Evolutionary conservation across 2,113 vertebrate genomes (phyloP).

Genomic region (Python bivittatus): DNA sequence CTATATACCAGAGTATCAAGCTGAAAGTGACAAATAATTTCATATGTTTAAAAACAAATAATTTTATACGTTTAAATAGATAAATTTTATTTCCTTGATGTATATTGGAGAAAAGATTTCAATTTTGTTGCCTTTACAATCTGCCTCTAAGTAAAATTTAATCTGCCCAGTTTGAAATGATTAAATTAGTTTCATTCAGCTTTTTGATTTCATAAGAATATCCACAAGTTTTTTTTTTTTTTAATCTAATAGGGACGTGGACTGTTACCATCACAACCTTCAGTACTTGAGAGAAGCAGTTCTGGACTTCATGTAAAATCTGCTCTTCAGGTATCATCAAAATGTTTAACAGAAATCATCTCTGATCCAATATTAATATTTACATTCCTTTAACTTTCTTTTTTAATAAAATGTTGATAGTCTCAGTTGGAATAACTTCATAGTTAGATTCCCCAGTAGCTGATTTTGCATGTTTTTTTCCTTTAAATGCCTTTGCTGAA

Average conservation of each 20-base stretch:
- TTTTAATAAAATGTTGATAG: background rate
- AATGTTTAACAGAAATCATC: background rate
- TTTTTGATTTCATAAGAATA: background rate
- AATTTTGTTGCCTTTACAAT: background rate
- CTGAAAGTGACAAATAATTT: background rate
- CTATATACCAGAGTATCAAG: background rate
- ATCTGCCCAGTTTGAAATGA: background rate
- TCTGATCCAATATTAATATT: conserved; percentile 10
- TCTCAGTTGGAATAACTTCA: background rate
- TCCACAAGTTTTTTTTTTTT: conserved; percentile 12
- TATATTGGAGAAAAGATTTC: background rate
- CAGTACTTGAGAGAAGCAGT: conserved; percentile 64
- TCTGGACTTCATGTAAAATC: conserved; percentile 74
- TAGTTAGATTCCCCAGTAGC: background rate
- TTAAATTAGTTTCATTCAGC: background rate
- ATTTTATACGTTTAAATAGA: background rate
- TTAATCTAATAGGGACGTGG: conserved; percentile 70
- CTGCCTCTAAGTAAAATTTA: background rate
- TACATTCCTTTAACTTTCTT: background rate
- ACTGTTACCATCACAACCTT: conserved; percentile 57
- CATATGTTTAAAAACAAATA: background rate
- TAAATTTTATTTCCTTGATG: background rate
- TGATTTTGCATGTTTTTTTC: background rate
- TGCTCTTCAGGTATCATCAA: conserved; percentile 69
- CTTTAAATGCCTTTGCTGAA: background rate